Evolutionary conservation across 2,888 invertebrate species (phyloP).

Genomic region (Nymphalis c-album): DNA sequence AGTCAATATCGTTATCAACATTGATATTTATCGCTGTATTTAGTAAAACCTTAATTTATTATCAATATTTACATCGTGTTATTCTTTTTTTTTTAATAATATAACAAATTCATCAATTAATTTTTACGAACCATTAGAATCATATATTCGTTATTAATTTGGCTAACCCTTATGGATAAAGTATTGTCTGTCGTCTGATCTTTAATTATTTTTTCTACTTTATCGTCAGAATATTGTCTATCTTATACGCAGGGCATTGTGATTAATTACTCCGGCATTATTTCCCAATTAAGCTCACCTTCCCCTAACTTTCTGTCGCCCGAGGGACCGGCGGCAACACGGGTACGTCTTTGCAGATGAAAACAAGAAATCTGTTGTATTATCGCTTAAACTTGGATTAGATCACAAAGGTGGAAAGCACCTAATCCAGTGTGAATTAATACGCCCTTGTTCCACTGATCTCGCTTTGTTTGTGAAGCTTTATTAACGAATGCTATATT

Average conservation of each 20-base stretch:
- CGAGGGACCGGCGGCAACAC: slow-evolving; percentile 52
- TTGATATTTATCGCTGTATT: background rate
- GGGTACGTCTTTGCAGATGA: slow-evolving; percentile 47
- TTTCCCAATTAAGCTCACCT: slow-evolving; percentile 79
- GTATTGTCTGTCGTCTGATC: background rate
- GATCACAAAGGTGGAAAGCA: slow-evolving; percentile 57
- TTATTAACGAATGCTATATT: slow-evolving; percentile 4
- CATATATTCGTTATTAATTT: too few species aligned
- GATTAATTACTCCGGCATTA: slow-evolving; percentile 79
- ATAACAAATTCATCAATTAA: too few species aligned
- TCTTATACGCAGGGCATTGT: slow-evolving; percentile 46
- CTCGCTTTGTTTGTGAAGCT: slow-evolving; percentile 25
- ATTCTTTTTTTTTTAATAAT: background rate
- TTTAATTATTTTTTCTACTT: slow-evolving; percentile 8
- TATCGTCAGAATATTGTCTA: slow-evolving; percentile 1
- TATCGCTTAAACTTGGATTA: slow-evolving; percentile 63
- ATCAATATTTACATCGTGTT: background rate
- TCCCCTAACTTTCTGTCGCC: slow-evolving; percentile 65
- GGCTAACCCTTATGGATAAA: background rate
- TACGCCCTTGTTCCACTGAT: slow-evolving; percentile 28
- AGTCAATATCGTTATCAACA: background rate
- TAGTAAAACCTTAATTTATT: too few species aligned
- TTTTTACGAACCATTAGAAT: too few species aligned
- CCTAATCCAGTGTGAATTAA: slow-evolving; percentile 51
- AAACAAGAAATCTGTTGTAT: slow-evolving; percentile 69